Percentiles rank a stretch among this genome's conserved stretches.
Evolutionary conservation across 2,888 invertebrate species (phyloP).

Genomic region (Agrochola litura): DNA sequence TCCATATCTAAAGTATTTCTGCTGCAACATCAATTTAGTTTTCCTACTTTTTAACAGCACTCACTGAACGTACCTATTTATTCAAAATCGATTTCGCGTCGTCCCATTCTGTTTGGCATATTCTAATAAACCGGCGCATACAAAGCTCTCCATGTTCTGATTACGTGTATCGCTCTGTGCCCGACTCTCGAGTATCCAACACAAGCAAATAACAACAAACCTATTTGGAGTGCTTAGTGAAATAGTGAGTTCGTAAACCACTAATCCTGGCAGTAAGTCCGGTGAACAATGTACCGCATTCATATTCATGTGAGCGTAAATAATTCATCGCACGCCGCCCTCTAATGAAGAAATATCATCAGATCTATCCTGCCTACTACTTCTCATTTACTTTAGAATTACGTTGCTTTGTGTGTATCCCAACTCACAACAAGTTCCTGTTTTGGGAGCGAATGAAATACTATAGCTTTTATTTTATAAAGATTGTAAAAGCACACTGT

Average conservation of each 20-base stretch:
- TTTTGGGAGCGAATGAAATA: not conserved
- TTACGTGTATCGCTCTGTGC: not conserved
- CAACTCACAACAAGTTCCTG: not conserved
- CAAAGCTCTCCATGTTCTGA: not conserved
- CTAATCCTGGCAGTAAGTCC: constrained; percentile 4
- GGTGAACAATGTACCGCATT: constrained; percentile 40
- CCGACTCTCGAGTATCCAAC: not conserved
- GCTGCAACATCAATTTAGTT: not conserved
- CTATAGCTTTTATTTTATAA: not conserved
- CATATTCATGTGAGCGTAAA: constrained; percentile 57
- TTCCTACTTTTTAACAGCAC: not conserved
- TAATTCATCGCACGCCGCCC: constrained; percentile 52
- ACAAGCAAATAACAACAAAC: constrained; percentile 5
- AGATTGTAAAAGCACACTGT: not conserved
- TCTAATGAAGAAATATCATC: constrained; percentile 60
- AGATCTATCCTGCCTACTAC: constrained; percentile 25
- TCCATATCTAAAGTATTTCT: not conserved
- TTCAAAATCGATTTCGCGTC: not conserved
- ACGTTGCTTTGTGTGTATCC: not conserved
- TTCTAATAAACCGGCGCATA: too few relatives aligned
- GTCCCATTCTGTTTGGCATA: not conserved
- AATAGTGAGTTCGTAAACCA: not conserved
- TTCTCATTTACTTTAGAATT: constrained; percentile 37
- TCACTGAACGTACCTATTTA: not conserved
- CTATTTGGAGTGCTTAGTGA: constrained; percentile 17